phyloP scores from a whole-genome alignment of 2,888 invertebrate genomes.

The Phyllotreta striolata region DNA sequence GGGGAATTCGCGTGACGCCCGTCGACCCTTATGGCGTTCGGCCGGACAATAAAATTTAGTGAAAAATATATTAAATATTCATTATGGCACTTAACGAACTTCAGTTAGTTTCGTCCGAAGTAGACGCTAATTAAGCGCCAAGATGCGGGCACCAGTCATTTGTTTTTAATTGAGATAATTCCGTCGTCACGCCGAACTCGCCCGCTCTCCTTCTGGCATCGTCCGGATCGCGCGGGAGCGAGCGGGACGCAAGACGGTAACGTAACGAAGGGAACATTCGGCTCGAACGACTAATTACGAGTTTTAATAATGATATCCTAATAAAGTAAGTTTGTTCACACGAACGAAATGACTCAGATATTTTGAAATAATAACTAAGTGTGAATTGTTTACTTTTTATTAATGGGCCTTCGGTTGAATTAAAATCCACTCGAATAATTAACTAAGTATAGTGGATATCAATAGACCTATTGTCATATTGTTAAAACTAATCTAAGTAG shows the following conservation, averaged over 20 bases:
- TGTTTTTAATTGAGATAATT: constrained; percentile 54
- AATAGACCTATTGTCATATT: no score
- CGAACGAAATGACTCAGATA: constrained; percentile 52
- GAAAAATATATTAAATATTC: constrained; percentile 50
- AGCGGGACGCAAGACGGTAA: constrained; percentile 20
- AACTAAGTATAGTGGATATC: no score
- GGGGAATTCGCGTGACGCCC: no score
- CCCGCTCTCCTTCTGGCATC: constrained; percentile 24
- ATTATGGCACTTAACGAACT: constrained; percentile 51
- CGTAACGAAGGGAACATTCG: constrained; percentile 29
- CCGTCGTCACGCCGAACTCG: constrained; percentile 41
- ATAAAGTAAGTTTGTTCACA: constrained; percentile 60
- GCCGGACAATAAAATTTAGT: constrained; percentile 38
- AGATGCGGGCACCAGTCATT: constrained; percentile 55
- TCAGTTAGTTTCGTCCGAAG: constrained; percentile 49
- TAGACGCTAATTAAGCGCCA: constrained; percentile 53
- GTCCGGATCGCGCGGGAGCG: constrained; percentile 11
- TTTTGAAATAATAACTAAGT: constrained; percentile 45
- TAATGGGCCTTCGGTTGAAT: no score
- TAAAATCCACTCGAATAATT: no score
- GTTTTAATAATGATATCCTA: constrained; percentile 60
- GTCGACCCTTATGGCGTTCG: constrained; percentile 37
- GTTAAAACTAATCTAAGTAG: no score
- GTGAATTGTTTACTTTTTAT: constrained; percentile 13
- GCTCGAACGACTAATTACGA: constrained; percentile 51